Percentiles rank a stretch among this genome's conserved stretches.
Conservation (phyloP, 2,797 vertebrate species). For the Myioborus melanocephalus region DNA sequence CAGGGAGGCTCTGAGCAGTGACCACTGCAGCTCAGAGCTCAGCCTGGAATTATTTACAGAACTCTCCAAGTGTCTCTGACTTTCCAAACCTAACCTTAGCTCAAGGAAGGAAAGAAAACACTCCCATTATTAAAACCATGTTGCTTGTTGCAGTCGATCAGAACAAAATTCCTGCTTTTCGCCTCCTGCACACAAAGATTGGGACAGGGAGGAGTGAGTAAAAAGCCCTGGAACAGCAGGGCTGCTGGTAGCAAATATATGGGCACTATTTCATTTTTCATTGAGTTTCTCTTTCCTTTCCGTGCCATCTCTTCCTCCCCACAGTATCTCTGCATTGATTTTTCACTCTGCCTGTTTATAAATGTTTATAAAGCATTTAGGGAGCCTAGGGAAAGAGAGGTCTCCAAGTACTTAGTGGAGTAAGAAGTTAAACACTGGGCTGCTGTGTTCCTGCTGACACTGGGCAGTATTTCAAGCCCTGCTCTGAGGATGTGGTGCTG, state of each 20-base stretch:
- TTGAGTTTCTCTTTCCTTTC: not conserved
- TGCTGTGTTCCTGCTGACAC: not conserved
- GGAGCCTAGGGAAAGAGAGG: slow-evolving; percentile 4
- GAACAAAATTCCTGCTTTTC: not conserved
- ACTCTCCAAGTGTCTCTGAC: not conserved
- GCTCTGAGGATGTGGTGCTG: not conserved
- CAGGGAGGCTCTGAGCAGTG: rapidly evolving
- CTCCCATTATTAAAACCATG: not conserved
- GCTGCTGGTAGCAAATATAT: not conserved
- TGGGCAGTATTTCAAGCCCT: not conserved
- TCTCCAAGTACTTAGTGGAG: slow-evolving; percentile 18
- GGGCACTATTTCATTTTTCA: slow-evolving; percentile 13
- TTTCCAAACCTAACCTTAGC: not conserved
- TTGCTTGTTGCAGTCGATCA: not conserved
- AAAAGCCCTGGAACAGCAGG: not conserved
- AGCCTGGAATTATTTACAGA: not conserved
- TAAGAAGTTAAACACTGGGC: not conserved
- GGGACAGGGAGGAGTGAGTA: not conserved
- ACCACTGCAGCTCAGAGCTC: not conserved
- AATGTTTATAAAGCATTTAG: slow-evolving; percentile 60
- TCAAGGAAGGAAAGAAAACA: not conserved
- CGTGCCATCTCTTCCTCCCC: not conserved
- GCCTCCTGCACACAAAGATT: not conserved
- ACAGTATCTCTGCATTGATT: slow-evolving; percentile 41
- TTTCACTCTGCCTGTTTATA: slow-evolving; percentile 58